A percentile compares a stretch with the other conserved stretches of the same genome.
These are phyloP conservation scores for Xiphophorus birchmanni DNA, from an alignment of 2,797 vertebrate genomes.

Conservation along the genomic window DNA sequence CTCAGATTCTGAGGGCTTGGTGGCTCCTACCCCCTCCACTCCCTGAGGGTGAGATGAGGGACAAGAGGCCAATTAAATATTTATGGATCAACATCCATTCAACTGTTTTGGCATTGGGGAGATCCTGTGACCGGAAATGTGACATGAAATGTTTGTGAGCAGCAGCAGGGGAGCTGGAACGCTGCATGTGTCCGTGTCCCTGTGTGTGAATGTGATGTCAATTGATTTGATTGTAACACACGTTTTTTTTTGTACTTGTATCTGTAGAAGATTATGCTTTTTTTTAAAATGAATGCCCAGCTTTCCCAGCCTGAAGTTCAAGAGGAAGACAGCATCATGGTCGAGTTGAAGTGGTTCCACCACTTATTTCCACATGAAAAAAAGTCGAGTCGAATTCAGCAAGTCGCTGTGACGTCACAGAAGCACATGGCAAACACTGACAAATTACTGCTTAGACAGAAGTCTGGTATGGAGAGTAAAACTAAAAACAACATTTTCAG, in stretches of 20 bases:
- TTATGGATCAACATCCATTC: conserved; percentile 75
- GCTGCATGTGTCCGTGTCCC: conserved; percentile 35
- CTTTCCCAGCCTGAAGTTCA: not conserved
- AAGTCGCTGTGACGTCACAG: too few relatives aligned
- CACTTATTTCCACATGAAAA: not conserved
- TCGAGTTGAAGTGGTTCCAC: not conserved
- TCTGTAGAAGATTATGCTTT: not conserved
- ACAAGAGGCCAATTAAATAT: conserved; percentile 70
- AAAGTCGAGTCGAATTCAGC: too few relatives aligned
- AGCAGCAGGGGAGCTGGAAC: conserved; percentile 42
- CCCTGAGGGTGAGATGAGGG: conserved; percentile 29
- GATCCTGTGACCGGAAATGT: conserved; percentile 64
- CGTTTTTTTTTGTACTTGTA: not conserved
- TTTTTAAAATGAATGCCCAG: not conserved
- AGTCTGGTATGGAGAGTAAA: too few relatives aligned
- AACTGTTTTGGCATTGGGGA: conserved; percentile 61
- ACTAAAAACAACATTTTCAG: too few relatives aligned
- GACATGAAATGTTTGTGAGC: conserved; percentile 65
- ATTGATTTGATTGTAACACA: conserved; percentile 21
- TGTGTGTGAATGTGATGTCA: conserved; percentile 4
- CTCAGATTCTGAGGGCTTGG: conserved; percentile 55
- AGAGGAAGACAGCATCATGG: not conserved
- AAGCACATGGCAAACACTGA: too few relatives aligned
- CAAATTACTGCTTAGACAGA: too few relatives aligned
- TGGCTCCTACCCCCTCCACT: conserved; percentile 21